These are phyloP conservation scores for Piaya cayana DNA, from an alignment of 2,113 vertebrate genomes.

Conservation along the genomic window DNA sequence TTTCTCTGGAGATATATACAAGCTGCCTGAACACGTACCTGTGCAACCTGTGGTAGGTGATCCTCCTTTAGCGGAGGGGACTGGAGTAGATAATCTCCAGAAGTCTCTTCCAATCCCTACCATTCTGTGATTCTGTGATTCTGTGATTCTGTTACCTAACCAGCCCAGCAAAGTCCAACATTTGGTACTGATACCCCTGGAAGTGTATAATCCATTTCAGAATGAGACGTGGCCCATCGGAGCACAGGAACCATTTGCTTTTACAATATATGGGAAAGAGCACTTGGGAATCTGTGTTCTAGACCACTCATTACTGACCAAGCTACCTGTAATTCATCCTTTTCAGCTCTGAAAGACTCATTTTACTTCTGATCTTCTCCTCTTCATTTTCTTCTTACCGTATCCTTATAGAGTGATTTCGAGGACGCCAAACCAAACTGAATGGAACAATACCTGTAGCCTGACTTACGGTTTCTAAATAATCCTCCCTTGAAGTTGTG, in stretches of 20 bases:
- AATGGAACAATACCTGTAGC: not conserved
- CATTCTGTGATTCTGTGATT: too few species aligned
- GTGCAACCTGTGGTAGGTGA: too few species aligned
- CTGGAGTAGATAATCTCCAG: too few species aligned
- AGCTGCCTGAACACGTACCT: too few species aligned
- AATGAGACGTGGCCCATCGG: rapidly evolving
- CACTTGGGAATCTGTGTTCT: not conserved
- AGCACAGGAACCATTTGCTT: not conserved
- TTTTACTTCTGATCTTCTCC: not conserved
- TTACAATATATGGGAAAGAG: not conserved
- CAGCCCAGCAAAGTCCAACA: not conserved
- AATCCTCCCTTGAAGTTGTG: not conserved
- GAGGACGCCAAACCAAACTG: not conserved
- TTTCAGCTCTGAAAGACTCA: not conserved
- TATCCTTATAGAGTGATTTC: not conserved
- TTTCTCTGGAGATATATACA: too few species aligned
- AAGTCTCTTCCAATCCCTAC: too few species aligned
- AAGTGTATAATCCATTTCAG: not conserved
- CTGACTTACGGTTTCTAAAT: not conserved
- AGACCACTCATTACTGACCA: not conserved
- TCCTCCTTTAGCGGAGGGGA: too few species aligned
- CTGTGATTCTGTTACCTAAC: not conserved
- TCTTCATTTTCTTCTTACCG: not conserved
- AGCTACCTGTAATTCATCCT: not conserved
- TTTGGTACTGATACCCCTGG: not conserved